Evolutionary conservation across 2,797 vertebrate species (phyloP).

Genomic region (Benthosema pterotum): DNA sequence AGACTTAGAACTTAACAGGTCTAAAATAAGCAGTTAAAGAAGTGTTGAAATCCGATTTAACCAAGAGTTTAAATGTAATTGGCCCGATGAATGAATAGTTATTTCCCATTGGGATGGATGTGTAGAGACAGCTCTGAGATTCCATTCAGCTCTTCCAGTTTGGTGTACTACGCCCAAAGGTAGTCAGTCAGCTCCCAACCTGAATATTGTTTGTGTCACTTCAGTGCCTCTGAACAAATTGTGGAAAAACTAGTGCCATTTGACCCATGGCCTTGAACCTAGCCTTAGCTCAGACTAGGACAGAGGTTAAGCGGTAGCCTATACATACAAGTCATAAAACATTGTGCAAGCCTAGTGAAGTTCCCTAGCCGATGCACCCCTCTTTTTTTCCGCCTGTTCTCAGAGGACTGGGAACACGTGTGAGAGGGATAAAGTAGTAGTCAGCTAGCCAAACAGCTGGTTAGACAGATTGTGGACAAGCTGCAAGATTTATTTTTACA

Average conservation of each 20-base stretch:
- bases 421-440: constrained; percentile 48
- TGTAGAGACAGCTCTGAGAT: too few relatives aligned
- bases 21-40: too few relatives aligned
- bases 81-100: too few relatives aligned
- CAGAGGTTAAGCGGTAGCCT: constrained; percentile 25
- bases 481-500: background rate
- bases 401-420: constrained; percentile 19
- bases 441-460: background rate
- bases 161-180: too few relatives aligned
- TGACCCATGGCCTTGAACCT: constrained; percentile 24
- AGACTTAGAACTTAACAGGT: too few relatives aligned
- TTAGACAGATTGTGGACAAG: background rate
- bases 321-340: constrained; percentile 32
- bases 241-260: constrained; percentile 10
- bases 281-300: constrained; percentile 11
- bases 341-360: constrained; percentile 56
- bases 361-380: constrained; percentile 46
- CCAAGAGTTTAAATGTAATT: too few relatives aligned
- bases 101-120: too few relatives aligned
- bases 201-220: too few relatives aligned
- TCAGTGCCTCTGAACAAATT: too few relatives aligned
- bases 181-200: too few relatives aligned
- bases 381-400: background rate
- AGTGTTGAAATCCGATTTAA: too few relatives aligned
- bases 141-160: too few relatives aligned